Base-by-base conservation (phyloP, 2,888 invertebrate genomes). In the Amiota communis region DNA sequence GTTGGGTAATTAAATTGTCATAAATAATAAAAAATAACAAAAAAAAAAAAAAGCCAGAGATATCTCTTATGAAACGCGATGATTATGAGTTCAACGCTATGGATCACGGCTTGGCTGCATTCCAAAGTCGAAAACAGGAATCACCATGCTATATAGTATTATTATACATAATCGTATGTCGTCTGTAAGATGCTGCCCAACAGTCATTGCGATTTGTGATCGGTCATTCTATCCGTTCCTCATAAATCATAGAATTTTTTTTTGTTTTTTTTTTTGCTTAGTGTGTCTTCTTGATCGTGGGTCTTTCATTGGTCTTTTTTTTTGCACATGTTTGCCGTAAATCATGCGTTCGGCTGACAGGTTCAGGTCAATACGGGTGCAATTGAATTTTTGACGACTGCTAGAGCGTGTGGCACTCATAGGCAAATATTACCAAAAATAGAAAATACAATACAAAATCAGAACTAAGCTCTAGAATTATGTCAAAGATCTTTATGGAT, bases 81-180 rank as follows among this genome's bases (percentile, higher is more conserved):
- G 20, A 68, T 51, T 68, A 53, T 36, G 13, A 68, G 67, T 68
- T 67, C 65, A 67, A 10, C 59, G 20, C 4, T 59, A 8, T 9
- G 20, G 59, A 20, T 10, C 59, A 59, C 20, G 59, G 23, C 1
- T 12, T 8, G 47, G 2, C n/a, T 13, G 13, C 65, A 49, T 67
- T 68, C 59, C 67, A 68, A 68, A 68, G 67, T 68, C 67, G 67
- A 68, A 68, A 68, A 68, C 67, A 53, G 67, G 67, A 68, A 68
- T 68, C 67, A 68, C 67, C 67, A 68, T 17, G n/a, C 49, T 23
- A 20, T 17, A 64, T 10, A 64, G 20, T 23, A 61, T 47, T 12
- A 15, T 47, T 36, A 36, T 36, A 6, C 6, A 36, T 36, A 36
- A 2, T 36, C 36, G 36, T 36, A n/a, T n/a, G 36, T 36, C 6